Conservation (phyloP, 2,888 invertebrate genomes). For the Poecilobothrus nobilitatus region DNA sequence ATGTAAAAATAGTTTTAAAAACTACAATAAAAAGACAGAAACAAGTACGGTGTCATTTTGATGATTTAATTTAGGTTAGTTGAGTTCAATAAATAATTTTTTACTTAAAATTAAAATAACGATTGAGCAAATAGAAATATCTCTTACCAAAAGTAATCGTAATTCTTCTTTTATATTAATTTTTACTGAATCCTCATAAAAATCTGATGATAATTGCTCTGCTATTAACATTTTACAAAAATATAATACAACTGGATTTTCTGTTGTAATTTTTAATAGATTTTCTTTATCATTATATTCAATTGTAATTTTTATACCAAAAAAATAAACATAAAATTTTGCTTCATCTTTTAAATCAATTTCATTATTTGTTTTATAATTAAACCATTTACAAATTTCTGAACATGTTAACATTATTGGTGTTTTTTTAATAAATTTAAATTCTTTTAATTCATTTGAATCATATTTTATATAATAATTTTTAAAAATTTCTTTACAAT, state of each 20-base stretch:
- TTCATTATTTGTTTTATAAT: background rate
- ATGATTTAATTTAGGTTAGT: background rate
- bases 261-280: conserved; percentile 14
- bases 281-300: conserved; percentile 18
- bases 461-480: background rate
- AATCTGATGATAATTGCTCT: conserved; percentile 10
- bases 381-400: conserved; percentile 18
- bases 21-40: too few species aligned
- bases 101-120: too few species aligned
- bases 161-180: background rate
- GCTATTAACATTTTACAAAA: conserved; percentile 16
- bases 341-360: background rate
- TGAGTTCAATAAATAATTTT: too few species aligned
- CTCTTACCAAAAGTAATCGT: background rate
- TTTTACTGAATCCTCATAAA: conserved; percentile 10
- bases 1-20: too few species aligned
- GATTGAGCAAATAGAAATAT: too few species aligned
- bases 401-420: conserved; percentile 16
- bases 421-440: conserved; percentile 14
- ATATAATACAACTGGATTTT: conserved; percentile 18
- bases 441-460: background rate
- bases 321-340: conserved; percentile 14
- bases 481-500: background rate
- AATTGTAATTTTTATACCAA: conserved; percentile 16
- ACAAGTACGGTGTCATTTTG: too few species aligned